Conservation (phyloP, 2,113 vertebrate genomes). For the Craseonycteris thonglongyai region DNA sequence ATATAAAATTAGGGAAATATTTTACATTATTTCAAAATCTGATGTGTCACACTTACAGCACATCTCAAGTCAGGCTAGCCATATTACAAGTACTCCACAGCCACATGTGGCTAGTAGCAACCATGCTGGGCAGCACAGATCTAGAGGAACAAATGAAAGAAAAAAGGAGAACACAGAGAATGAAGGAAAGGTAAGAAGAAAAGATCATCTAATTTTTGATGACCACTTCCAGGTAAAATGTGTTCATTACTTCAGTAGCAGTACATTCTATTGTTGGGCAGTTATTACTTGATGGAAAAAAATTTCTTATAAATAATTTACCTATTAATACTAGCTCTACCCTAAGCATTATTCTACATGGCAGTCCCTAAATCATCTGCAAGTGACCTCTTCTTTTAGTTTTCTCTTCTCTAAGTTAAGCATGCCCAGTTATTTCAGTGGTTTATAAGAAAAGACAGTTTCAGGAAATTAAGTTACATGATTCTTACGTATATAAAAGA, state of each 20-base stretch:
- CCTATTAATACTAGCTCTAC: neutral
- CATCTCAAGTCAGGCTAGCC: neutral
- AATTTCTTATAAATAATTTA: constrained; percentile 4
- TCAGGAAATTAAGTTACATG: neutral
- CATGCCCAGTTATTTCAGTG: neutral
- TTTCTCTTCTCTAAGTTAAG: neutral
- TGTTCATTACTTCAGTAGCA: neutral
- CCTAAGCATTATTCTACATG: neutral
- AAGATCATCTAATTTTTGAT: neutral
- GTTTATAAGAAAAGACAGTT: neutral
- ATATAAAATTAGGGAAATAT: neutral
- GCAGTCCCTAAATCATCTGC: neutral
- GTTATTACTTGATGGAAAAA: neutral
- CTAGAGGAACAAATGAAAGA: neutral
- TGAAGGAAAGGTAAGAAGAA: neutral
- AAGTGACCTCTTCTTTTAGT: neutral
- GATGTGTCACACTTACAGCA: neutral
- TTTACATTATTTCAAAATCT: constrained; percentile 11
- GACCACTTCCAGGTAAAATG: neutral
- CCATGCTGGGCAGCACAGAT: neutral
- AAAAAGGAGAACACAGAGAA: neutral
- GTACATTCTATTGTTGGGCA: neutral
- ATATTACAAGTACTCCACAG: neutral
- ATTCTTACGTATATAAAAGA: neutral
- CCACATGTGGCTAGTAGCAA: neutral